A percentile compares a stretch with the other conserved stretches of the same genome.
Evolutionary conservation across 2,888 invertebrate genomes (phyloP).

Genomic region (Lasioglossum pauxillum): DNA sequence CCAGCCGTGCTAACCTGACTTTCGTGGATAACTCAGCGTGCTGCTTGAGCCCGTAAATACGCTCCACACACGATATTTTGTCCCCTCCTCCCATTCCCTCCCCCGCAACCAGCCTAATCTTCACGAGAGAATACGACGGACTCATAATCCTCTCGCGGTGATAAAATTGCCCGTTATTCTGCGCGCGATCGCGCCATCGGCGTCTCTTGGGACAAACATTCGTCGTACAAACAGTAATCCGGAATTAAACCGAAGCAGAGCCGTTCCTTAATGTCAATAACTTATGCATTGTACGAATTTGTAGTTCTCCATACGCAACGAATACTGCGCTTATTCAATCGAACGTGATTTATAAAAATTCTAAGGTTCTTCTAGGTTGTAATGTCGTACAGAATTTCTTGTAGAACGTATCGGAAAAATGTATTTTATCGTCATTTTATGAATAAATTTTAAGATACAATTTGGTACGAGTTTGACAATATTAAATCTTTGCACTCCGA

Average conservation of each 20-base stretch:
- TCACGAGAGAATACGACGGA: slow-evolving; percentile 54
- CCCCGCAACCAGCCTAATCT: slow-evolving; percentile 60
- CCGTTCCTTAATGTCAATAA: background rate
- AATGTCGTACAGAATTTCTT: background rate
- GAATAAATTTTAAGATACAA: background rate
- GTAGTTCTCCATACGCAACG: background rate
- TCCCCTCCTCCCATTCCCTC: background rate
- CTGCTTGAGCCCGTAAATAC: slow-evolving; percentile 60
- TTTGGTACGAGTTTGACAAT: background rate
- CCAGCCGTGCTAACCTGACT: slow-evolving; percentile 70
- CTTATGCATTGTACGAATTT: slow-evolving; percentile 3
- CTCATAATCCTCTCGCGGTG: slow-evolving; percentile 62
- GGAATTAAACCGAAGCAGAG: slow-evolving; percentile 37
- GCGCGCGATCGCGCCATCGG: slow-evolving; percentile 56
- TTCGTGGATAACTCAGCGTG: slow-evolving; percentile 72
- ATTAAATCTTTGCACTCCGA: background rate
- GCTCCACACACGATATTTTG: slow-evolving; percentile 49
- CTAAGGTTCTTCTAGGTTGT: background rate
- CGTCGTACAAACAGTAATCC: slow-evolving; percentile 38
- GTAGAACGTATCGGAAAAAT: background rate
- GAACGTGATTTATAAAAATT: background rate
- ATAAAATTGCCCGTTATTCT: slow-evolving; percentile 68
- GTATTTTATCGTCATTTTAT: background rate
- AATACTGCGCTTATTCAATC: background rate
- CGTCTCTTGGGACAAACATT: slow-evolving; percentile 48